Base-by-base conservation (phyloP, 2,113 vertebrate genomes). In the Dinomys branickii region DNA sequence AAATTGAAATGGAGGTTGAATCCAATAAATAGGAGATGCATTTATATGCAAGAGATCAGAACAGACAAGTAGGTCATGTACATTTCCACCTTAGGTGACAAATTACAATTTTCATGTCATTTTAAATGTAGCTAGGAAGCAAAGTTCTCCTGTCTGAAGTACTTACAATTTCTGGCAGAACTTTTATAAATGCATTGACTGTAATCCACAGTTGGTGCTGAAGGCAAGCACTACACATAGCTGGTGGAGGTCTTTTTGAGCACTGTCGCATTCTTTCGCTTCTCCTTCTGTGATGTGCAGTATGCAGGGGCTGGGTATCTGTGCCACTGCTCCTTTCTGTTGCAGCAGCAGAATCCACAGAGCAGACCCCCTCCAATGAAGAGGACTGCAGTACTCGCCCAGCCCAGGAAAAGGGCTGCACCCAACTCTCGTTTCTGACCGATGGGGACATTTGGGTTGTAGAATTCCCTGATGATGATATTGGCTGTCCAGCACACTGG, bases 391-490 rank as follows among this genome's bases (percentile, higher is more conserved):
- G 98, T 44, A 0, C 99, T 98, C 0, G 98, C 98, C 99, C 99
- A 99, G 24, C 99, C 99, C 69, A 99, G 98, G 44, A 99, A 99
- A 8, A 99, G 99, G 0, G 99, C 99, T 11, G 99, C 99, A 7
- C 99, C 99, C 85, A 99, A 97, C 98, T 99, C 99, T 6, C 99
- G 90, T 38, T 99, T 99, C 97, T 99, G 98, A 56, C 99, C 98
- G 2, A 20, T 0, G 0, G 99, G 99, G 73, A 99, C 97, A 0
- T 94, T 96, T 0, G 99, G 99, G 96, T 99, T 98, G 90, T 99
- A 99, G 98, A 99, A 99, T 41, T 99, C 99, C 0, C 73, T 98
- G 38, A 99, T 96, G 26, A 99, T 99, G 12, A 96, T 98, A 95
- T 98, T 98, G 19, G 99, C 99, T 1, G 99, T 99, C 99, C 99